Percentiles rank a stretch among this genome's conserved stretches.
These are phyloP conservation scores for Isoperla grammatica DNA, from an alignment of 2,888 invertebrate species.

Conservation along the genomic window DNA sequence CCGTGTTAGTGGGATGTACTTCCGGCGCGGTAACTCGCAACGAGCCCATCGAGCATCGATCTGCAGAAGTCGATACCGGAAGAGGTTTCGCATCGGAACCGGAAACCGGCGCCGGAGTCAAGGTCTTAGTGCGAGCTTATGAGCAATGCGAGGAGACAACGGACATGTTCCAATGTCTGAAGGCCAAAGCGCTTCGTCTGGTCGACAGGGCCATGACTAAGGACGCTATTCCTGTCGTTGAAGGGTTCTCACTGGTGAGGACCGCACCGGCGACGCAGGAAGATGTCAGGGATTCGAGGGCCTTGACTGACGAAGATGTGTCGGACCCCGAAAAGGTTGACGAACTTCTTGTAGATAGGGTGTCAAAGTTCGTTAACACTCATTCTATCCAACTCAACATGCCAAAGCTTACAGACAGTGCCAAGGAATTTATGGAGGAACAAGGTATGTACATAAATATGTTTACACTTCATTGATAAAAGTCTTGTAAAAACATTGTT, in stretches of 20 bases:
- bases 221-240: conserved; percentile 3
- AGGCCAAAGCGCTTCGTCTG: conserved; percentile 15
- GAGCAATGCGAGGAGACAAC: conserved; percentile 11
- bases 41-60: conserved; percentile 5
- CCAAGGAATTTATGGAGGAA: conserved; percentile 1
- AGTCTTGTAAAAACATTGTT: too few species aligned
- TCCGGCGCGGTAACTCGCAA: neutral
- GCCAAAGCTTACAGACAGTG: conserved; percentile 20
- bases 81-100: neutral
- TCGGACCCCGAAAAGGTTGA: conserved; percentile 34
- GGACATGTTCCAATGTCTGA: conserved; percentile 13
- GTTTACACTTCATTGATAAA: too few species aligned
- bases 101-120: conserved; percentile 5
- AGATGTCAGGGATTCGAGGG: conserved; percentile 27
- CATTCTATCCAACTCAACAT: conserved; percentile 34
- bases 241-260: conserved; percentile 41
- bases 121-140: conserved; percentile 7
- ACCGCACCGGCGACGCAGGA: conserved; percentile 13
- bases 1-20: neutral
- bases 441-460: neutral
- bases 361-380: conserved; percentile 35
- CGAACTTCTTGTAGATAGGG: conserved; percentile 35
- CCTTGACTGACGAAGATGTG: conserved; percentile 32
- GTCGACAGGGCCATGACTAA: conserved; percentile 13
- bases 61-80: neutral